Base-by-base conservation (phyloP, 1,140 invertebrate species). In the Apis florea region DNA sequence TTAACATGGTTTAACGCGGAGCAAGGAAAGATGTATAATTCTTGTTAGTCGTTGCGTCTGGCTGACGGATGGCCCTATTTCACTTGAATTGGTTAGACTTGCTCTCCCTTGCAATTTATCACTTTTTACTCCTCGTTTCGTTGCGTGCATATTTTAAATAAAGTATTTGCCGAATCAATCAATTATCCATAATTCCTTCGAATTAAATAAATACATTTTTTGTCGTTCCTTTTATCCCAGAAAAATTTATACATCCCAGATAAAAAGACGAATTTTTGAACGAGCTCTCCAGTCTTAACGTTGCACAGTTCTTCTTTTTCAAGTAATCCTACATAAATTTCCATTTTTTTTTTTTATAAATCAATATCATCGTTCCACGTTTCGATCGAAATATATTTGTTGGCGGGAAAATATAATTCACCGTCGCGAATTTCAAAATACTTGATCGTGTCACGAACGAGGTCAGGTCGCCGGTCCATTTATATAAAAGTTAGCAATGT, bases 371-470 rank as follows among this genome's bases (percentile, higher is more conserved):
- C 6, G 6, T 1, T 15, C 53, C 69, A 26, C 9, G 69, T 40
- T 71, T 71, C 69, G 58, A 71, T 51, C 59, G n/a, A 59, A 51
- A 40, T 40, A 51, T 75, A 63, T 75, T 51, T n/a, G 17, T 24
- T 17, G n/a, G n/a, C 5, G 59, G 49, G 2, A 75, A 75, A 64
- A 40, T 40, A 40, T 40, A 64, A 75, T 75, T 75, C 64, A 47
- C 2, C 19, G 9, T n/a, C 12, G 47, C 12, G 47, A 19, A 53
- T 11, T 31, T 75, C 17, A 19, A 51, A 63, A 63, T n/a, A n/a
- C 11, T 12, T 11, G 31, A 6, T 4, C 54, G n/a, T 26, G n/a
- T 31, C 40, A n/a, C 10, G 40, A 19, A 8, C 69, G 26, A 12
- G 12, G n/a, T 8, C 13, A 13, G 49, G 9, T 12, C 1, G 13